These are phyloP conservation scores for Argopecten irradians DNA, from an alignment of 1,140 invertebrate genomes.

Conservation along the genomic window DNA sequence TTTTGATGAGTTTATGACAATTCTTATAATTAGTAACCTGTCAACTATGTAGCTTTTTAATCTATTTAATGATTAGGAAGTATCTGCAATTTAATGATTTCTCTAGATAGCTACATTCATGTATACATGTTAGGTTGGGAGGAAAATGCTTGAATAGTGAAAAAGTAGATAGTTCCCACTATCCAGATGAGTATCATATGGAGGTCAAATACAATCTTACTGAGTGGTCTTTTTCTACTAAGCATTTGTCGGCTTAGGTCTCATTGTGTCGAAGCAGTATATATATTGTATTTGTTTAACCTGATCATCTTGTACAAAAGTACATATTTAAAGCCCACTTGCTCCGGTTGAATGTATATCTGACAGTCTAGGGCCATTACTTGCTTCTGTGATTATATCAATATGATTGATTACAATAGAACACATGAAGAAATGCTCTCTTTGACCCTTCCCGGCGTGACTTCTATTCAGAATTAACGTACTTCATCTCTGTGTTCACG, in stretches of 20 bases:
- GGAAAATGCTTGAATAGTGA: not conserved
- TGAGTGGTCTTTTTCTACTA: not conserved
- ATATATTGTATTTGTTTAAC: not conserved
- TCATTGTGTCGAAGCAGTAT: not conserved
- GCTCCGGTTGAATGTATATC: not conserved
- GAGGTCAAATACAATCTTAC: not conserved
- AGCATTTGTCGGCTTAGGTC: not conserved
- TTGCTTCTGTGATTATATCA: not conserved
- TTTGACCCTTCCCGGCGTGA: not conserved
- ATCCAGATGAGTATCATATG: not conserved
- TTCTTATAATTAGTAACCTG: too few relatives aligned
- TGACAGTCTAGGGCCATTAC: not conserved
- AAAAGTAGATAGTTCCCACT: not conserved
- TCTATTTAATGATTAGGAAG: too few relatives aligned
- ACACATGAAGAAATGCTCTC: not conserved
- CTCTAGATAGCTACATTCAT: too few relatives aligned
- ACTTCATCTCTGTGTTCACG: not conserved
- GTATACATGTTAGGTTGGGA: not conserved
- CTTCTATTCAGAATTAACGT: not conserved
- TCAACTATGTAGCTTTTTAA: too few relatives aligned
- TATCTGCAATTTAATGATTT: too few relatives aligned
- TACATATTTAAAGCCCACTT: not conserved
- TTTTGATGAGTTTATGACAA: too few relatives aligned
- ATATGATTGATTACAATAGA: not conserved
- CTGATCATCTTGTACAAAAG: not conserved